Percentiles rank a stretch among this genome's conserved stretches.
Evolutionary conservation across 2,113 vertebrate genomes (phyloP).

Genomic region (Sminthopsis crassicaudata): DNA sequence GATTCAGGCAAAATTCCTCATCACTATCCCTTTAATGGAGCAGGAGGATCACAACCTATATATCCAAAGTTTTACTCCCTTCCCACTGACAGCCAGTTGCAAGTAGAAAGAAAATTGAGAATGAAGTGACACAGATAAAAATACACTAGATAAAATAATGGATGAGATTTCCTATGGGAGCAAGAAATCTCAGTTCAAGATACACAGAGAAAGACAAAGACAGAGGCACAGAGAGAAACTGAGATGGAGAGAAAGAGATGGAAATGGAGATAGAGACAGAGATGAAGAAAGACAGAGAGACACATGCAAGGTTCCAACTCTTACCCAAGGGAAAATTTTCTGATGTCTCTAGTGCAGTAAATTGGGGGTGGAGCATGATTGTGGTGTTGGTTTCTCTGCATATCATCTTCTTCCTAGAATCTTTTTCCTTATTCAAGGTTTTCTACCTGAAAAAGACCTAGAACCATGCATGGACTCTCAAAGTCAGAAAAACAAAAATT

Average conservation of each 20-base stretch:
- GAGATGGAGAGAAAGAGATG: background rate
- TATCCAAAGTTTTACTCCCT: background rate
- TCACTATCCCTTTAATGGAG: background rate
- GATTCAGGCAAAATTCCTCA: background rate
- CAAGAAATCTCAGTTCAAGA: background rate
- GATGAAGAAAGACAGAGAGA: background rate
- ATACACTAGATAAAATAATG: background rate
- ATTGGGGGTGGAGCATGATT: background rate
- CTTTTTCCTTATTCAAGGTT: too few species aligned
- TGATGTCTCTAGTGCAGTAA: background rate
- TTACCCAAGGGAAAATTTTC: background rate
- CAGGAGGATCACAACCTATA: background rate
- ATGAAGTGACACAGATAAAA: background rate
- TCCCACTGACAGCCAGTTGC: background rate
- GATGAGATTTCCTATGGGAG: background rate
- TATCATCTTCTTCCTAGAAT: too few species aligned
- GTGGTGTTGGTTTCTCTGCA: background rate
- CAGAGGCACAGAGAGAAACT: background rate
- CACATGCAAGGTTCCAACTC: background rate
- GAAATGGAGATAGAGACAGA: too few species aligned
- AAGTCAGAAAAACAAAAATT: too few species aligned
- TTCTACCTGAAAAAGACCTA: too few species aligned
- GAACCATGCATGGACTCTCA: too few species aligned
- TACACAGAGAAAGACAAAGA: too few species aligned
- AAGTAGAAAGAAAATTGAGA: background rate